Conservation (phyloP, 1,140 invertebrate genomes). For the Hycleus cichorii region DNA sequence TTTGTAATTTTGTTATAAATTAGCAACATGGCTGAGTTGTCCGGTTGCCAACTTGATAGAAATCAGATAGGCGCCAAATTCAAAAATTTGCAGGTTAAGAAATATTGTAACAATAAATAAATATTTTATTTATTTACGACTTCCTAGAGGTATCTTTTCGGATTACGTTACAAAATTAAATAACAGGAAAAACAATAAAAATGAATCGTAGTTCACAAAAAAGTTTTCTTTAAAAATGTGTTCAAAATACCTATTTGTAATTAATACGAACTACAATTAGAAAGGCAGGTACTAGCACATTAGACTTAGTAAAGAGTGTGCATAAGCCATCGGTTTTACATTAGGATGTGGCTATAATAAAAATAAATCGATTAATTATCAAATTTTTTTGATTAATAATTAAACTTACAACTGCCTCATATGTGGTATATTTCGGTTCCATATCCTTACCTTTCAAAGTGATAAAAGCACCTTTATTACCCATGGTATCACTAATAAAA, state of each 20-base stretch:
- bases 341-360: conserved; percentile 82
- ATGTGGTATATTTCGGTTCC: conserved; percentile 84
- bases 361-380: not conserved
- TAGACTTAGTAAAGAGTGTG: conserved; percentile 62
- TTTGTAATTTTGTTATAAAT: too few species aligned
- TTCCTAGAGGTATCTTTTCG: conserved; percentile 12
- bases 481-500: conserved; percentile 89
- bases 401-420: conserved; percentile 83
- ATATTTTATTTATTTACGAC: conserved; percentile 11
- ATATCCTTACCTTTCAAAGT: conserved; percentile 87
- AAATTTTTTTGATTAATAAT: not conserved
- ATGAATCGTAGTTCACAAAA: conserved; percentile 1
- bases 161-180: conserved; percentile 15
- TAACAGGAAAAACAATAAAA: conserved; percentile 14
- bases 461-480: conserved; percentile 96
- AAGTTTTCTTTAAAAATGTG: conserved; percentile 7
- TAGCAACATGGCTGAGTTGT: too few species aligned
- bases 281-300: conserved; percentile 48
- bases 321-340: conserved; percentile 94
- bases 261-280: conserved; percentile 22
- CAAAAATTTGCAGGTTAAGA: too few species aligned
- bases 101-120: conserved; percentile 5
- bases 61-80: too few species aligned
- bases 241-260: conserved; percentile 10
- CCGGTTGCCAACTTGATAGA: too few species aligned